Evolutionary conservation across 2,113 vertebrate genomes (phyloP), one percentile per base, ranked within the genome.

Genomic region (Hirundichthys speculiger): DNA sequence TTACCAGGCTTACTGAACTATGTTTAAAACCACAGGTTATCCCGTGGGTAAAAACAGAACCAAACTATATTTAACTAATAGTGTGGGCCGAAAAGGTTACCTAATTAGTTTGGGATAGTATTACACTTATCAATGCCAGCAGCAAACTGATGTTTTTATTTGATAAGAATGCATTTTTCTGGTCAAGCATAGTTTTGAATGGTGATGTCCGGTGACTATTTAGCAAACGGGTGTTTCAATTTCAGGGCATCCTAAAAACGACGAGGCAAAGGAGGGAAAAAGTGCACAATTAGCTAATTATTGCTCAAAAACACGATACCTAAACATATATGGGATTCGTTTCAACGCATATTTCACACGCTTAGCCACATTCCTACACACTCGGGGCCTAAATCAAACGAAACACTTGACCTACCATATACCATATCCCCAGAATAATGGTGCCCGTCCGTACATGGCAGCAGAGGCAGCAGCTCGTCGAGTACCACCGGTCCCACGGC

Each of bases 391-490:
- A 0, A 2, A 24, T 10, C 15, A 13, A 49, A 24, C 41, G 25
- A 55, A 2, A 41, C 20, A 53, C 1, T 1, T 1, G 10, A 58
- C 96, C 95, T 82, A 98, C 97, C 96, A 97, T 94, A 80, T 98
- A 95, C 96, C 96, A 98, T 77, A 96, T 83, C 40, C 96, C 97
- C 60, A 99, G 93, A 69, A 99, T 95, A 79, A 99, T 98, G 88
- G 97, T 98, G 86, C 97, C 97, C 1, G 97, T 98, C 87, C 96
- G 95, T 64, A 98, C 97, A 89, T 98, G 97, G 89, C 96, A 98
- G 90, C 97, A 99, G 0, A 99, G 91, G 88, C 97, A 99, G 94
- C 97, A 99, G 93, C 96, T 97, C 91, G 95, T 98, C 79, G 96
- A 96, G 84, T 98, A 97, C 89, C 96, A 98, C 16, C 96, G 94